Conservation (phyloP, 2,797 vertebrate genomes). For the Macropodus opercularis region DNA sequence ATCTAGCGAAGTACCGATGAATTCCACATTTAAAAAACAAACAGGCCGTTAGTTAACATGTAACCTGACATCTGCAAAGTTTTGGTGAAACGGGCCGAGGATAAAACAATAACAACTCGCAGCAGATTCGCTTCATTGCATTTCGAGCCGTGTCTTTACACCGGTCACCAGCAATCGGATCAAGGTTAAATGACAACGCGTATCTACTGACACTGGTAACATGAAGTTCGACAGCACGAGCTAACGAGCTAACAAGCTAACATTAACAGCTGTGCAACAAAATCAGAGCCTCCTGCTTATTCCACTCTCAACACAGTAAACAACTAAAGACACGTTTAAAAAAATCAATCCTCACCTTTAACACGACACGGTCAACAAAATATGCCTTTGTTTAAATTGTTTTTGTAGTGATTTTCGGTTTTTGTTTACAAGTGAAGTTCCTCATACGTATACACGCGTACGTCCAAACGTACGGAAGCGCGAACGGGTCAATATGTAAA, state of each 20-base stretch:
- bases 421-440: slow-evolving; percentile 75
- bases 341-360: slow-evolving; percentile 35
- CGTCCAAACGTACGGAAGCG: slow-evolving; percentile 52
- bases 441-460: slow-evolving; percentile 40
- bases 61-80: not conserved
- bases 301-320: not conserved
- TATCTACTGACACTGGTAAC: not conserved
- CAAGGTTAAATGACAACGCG: not conserved
- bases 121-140: not conserved
- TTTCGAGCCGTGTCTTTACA: not conserved
- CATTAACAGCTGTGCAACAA: slow-evolving; percentile 29
- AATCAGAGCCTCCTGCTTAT: not conserved
- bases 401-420: slow-evolving; percentile 32
- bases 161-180: not conserved
- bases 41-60: not conserved
- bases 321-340: accelerated
- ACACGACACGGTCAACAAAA: not conserved
- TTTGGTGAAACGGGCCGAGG: not conserved
- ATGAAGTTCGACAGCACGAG: slow-evolving; percentile 33
- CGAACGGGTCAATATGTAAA: slow-evolving; percentile 23
- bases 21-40: not conserved
- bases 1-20: not conserved
- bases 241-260: slow-evolving; percentile 36
- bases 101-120: not conserved
- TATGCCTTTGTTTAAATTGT: not conserved